Percentiles rank a stretch among this genome's conserved stretches.
Conservation (phyloP, 1,140 invertebrate genomes). For the Laupala kohalensis region DNA sequence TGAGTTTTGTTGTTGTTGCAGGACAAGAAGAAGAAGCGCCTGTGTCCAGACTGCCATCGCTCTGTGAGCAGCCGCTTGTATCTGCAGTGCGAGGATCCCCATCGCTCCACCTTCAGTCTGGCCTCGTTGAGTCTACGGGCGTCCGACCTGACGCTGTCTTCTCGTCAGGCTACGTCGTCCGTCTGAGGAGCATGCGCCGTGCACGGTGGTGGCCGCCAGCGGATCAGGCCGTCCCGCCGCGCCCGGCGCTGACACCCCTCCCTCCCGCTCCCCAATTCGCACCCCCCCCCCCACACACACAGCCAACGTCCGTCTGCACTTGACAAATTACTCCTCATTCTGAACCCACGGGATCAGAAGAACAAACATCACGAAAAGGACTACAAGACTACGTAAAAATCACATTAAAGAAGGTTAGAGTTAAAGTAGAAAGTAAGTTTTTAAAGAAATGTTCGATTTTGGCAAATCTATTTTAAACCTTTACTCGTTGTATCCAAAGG, state of each 20-base stretch:
- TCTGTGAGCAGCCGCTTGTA: slow-evolving; percentile 42
- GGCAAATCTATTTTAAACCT: no score
- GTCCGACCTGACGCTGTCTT: slow-evolving; percentile 7
- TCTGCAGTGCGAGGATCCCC: slow-evolving; percentile 25
- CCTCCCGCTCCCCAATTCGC: no score
- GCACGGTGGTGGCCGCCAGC: not conserved
- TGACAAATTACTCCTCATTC: not conserved
- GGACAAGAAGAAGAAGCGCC: slow-evolving; percentile 42
- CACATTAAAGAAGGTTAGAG: not conserved
- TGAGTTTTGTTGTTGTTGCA: no score
- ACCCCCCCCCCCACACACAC: not conserved
- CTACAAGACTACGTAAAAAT: no score
- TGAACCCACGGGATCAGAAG: not conserved
- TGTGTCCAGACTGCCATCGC: slow-evolving; percentile 49
- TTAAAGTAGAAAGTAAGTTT: not conserved
- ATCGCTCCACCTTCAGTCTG: slow-evolving; percentile 20
- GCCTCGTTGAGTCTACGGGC: slow-evolving; percentile 19
- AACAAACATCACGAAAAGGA: not conserved
- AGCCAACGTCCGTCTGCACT: no score
- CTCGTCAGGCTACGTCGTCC: slow-evolving; percentile 17
- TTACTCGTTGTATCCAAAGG: no score
- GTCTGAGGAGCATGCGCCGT: slow-evolving; percentile 11
- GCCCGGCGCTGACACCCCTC: not conserved
- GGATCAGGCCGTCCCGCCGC: not conserved
- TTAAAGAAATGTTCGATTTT: no score